Percentiles rank a stretch among this genome's conserved stretches.
Evolutionary conservation across 2,113 vertebrate genomes (phyloP).

Genomic region (Columbina picui): DNA sequence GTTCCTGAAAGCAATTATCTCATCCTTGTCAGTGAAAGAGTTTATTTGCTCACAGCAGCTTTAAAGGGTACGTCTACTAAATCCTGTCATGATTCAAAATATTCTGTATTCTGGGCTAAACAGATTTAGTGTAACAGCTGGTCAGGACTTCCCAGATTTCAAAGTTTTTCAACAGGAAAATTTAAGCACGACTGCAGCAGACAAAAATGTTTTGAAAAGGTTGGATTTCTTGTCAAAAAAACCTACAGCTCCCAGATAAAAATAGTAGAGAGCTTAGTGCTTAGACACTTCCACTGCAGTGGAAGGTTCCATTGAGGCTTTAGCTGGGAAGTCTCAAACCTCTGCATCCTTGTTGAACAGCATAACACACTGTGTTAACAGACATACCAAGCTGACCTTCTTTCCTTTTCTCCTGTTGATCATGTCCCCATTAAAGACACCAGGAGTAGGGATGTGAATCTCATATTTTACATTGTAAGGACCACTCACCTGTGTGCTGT

Average conservation of each 20-base stretch:
- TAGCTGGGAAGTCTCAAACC: background rate
- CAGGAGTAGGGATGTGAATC: background rate
- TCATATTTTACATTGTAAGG: background rate
- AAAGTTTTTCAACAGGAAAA: background rate
- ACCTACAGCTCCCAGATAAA: background rate
- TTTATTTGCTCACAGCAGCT: background rate
- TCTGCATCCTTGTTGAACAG: background rate
- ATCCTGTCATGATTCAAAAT: background rate
- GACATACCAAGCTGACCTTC: rapidly evolving
- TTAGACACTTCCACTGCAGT: background rate
- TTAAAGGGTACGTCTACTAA: background rate
- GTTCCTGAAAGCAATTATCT: background rate
- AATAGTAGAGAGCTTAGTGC: background rate
- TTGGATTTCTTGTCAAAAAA: background rate
- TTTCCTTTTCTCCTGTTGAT: rapidly evolving
- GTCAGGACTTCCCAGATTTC: background rate
- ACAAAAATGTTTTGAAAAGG: background rate
- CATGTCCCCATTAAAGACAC: background rate
- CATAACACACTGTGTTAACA: background rate
- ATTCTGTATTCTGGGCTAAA: background rate
- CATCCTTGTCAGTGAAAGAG: background rate
- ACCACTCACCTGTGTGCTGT: background rate
- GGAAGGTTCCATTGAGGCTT: background rate
- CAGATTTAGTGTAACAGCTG: background rate
- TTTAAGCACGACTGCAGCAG: background rate